Percentiles rank a stretch among this genome's conserved stretches.
Evolutionary conservation across 2,888 invertebrate species (phyloP).

Genomic region (Electrophaes corylata): DNA sequence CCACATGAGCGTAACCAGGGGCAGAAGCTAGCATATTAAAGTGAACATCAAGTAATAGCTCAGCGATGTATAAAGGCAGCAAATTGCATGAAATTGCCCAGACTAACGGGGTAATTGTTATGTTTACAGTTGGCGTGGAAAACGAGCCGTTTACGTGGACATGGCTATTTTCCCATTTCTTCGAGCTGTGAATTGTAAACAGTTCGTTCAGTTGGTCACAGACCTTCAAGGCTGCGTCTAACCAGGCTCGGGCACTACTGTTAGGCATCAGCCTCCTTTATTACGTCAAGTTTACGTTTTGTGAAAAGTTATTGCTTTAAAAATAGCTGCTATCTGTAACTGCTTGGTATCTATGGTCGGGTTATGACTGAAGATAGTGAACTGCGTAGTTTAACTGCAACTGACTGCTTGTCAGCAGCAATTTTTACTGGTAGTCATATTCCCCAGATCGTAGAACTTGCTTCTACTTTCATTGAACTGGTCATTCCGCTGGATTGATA

Average conservation of each 20-base stretch:
- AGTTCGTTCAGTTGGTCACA: slow-evolving; percentile 8
- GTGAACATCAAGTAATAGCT: background rate
- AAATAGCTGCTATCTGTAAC: too few species aligned
- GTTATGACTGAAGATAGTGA: too few species aligned
- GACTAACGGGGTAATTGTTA: slow-evolving; percentile 21
- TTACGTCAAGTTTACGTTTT: background rate
- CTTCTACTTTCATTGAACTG: background rate
- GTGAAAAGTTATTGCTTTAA: background rate
- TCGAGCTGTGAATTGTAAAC: slow-evolving; percentile 11
- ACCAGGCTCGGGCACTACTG: background rate
- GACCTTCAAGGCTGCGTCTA: background rate
- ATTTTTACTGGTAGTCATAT: background rate
- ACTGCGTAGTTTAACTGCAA: too few species aligned
- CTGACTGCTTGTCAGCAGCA: background rate
- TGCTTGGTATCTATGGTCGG: too few species aligned
- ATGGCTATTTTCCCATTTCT: slow-evolving; percentile 25
- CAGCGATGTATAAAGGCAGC: background rate
- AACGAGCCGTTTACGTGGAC: slow-evolving; percentile 20
- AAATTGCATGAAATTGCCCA: slow-evolving; percentile 18
- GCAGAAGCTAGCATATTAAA: background rate
- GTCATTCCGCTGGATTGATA: background rate
- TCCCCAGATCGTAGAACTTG: background rate
- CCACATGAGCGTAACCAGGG: background rate
- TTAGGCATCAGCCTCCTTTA: background rate
- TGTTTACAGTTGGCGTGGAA: slow-evolving; percentile 15